A percentile compares a stretch with the other conserved stretches of the same genome.
Conservation (phyloP, 2,797 vertebrate species). For the Dicrostonyx torquatus region DNA sequence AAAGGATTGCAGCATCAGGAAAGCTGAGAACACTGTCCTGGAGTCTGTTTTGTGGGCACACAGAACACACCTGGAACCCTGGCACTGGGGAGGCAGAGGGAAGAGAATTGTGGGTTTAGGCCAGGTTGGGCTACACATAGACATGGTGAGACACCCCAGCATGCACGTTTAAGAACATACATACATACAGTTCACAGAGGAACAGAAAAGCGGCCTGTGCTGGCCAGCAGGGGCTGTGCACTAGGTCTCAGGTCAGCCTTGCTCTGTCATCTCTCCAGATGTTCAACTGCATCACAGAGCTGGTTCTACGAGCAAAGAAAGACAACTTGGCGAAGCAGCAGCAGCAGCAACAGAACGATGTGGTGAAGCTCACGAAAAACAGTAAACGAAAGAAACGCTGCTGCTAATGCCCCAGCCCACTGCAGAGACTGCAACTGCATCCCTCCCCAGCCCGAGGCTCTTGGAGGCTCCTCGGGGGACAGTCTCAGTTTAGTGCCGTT, state of each 20-base stretch:
- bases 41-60: background rate
- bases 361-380: constrained; percentile 98
- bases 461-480: constrained; percentile 89
- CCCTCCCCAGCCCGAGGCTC: constrained; percentile 84
- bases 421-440: constrained; percentile 84
- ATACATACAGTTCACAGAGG: background rate
- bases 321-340: constrained; percentile 98
- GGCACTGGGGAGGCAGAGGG: background rate
- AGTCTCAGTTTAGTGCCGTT: constrained; percentile 90
- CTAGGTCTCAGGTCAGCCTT: background rate
- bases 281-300: constrained; percentile 99
- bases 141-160: background rate
- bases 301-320: constrained; percentile 98
- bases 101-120: background rate
- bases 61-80: too few species aligned
- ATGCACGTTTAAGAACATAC: background rate
- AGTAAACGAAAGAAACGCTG: constrained; percentile 99
- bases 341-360: constrained; percentile 98
- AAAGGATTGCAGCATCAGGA: too few species aligned
- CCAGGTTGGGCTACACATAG: background rate
- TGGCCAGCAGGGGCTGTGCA: background rate
- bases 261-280: constrained; percentile 88
- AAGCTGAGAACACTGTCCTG: background rate
- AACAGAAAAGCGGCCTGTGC: background rate
- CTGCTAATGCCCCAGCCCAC: constrained; percentile 91